Base-by-base conservation (phyloP, 1,140 invertebrate species). In the Aphaenogaster rudis region DNA sequence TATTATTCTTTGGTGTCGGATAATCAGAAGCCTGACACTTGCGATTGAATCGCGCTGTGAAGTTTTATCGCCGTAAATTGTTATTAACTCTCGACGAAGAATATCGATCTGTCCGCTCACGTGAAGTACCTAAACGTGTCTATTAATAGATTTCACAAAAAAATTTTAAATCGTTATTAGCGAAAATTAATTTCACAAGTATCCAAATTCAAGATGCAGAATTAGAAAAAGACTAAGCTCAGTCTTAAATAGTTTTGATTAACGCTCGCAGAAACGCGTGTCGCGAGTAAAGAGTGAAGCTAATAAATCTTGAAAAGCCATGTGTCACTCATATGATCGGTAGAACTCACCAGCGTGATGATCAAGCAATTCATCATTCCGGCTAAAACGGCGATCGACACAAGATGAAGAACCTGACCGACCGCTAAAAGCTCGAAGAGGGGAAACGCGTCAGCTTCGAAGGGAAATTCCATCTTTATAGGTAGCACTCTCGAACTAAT, bases 401-500 rank as follows among this genome's bases (percentile, higher is more conserved):
- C 15, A 15, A 78, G 13, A 17, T 88, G 80, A 42, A 86, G 2
- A n/a, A 66, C 28, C 57, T 88, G 86, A 39, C 7, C 33, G 13
- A 78, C 2, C 9, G 76, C 64, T 28, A 90, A 13, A 39, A 74
- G 42, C 36, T 90, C 76, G 13, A 85, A 90, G 11, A 74, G n/a
- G 3, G 88, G 86, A 8, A 61, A 59, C 15, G 33, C 15, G 9
- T 69, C 36, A n/a, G n/a, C 39, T 7, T 66, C 50, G 11, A 90
- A 88, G 0, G 89, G 89, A 28, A 90, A 39, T 52, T 90, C 63
- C 89, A 90, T 90, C 67, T 88, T 87, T 11, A 90, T 3, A 28
- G 87, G 54, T 3, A 90, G 57, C 4, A 57, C 21, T 90, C 39
- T 57, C 57, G 36, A 8, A 36, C 59, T 66, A 28, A 39, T 2